These are phyloP conservation scores for Matsumyia berberina DNA, from an alignment of 2,888 invertebrate genomes.

Conservation along the genomic window DNA sequence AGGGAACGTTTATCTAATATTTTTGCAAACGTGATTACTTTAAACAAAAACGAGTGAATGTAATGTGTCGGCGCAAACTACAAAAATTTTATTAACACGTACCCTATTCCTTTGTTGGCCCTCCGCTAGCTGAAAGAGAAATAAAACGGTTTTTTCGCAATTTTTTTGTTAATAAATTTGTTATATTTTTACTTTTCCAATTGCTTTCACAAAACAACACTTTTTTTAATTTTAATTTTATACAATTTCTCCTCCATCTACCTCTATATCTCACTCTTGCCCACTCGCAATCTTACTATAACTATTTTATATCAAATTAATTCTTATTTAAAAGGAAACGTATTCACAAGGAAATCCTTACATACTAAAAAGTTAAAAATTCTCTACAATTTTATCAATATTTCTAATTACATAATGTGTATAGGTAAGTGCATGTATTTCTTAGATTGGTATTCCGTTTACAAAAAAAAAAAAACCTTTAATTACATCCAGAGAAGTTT, in stretches of 20 bases:
- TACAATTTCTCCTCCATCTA: slow-evolving; percentile 47
- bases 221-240: slow-evolving; percentile 45
- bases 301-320: slow-evolving; percentile 57
- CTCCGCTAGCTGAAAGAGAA: neutral
- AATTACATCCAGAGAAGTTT: slow-evolving; percentile 34
- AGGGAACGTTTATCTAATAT: no score
- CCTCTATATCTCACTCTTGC: slow-evolving; percentile 64
- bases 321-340: slow-evolving; percentile 58
- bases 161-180: slow-evolving; percentile 27
- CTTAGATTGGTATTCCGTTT: slow-evolving; percentile 39
- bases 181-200: slow-evolving; percentile 48
- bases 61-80: no score
- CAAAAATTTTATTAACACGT: no score
- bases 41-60: no score
- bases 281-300: slow-evolving; percentile 56
- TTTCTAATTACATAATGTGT: slow-evolving; percentile 15
- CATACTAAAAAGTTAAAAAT: slow-evolving; percentile 65
- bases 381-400: slow-evolving; percentile 60
- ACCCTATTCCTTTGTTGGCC: no score
- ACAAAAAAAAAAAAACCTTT: slow-evolving; percentile 2
- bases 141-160: neutral
- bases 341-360: slow-evolving; percentile 66
- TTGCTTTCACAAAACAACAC: slow-evolving; percentile 54
- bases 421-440: slow-evolving; percentile 27
- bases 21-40: no score